Evolutionary conservation across 2,113 vertebrate genomes (phyloP).

Genomic region (Numida meleagris): DNA sequence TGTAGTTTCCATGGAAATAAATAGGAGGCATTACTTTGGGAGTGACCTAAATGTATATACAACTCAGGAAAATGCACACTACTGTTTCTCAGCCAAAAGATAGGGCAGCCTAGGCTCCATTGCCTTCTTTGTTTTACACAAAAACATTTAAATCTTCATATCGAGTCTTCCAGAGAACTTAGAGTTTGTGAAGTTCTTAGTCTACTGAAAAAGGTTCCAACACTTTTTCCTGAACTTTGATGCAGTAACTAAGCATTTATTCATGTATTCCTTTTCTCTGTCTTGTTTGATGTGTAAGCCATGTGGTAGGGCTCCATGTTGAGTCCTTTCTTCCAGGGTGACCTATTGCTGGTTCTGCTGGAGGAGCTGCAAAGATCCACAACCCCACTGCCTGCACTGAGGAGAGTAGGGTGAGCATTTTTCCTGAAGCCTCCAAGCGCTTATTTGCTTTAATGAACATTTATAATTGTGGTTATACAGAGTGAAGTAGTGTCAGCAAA

Average conservation of each 20-base stretch:
- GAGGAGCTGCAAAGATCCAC: neutral
- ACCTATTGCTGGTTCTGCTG: neutral
- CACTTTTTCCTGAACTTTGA: neutral
- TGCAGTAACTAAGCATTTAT: neutral
- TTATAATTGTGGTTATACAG: neutral
- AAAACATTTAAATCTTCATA: neutral
- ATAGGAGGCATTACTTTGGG: too few species aligned
- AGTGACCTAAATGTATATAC: too few species aligned
- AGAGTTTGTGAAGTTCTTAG: neutral
- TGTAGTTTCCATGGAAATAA: too few species aligned
- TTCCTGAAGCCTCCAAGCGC: neutral
- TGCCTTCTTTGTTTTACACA: neutral
- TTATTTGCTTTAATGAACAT: neutral
- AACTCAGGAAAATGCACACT: neutral
- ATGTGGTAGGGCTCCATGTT: accelerated
- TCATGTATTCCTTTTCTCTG: too few species aligned
- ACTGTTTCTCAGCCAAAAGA: neutral
- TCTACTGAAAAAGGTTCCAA: neutral
- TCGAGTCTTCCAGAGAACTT: neutral
- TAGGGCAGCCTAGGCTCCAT: neutral
- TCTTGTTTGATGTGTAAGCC: too few species aligned
- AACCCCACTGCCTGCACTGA: accelerated
- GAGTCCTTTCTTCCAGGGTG: neutral
- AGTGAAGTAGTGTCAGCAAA: neutral
- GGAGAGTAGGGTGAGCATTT: accelerated